These are phyloP conservation scores for Cerastis rubricosa DNA, from an alignment of 2,888 invertebrate genomes.

Conservation along the genomic window DNA sequence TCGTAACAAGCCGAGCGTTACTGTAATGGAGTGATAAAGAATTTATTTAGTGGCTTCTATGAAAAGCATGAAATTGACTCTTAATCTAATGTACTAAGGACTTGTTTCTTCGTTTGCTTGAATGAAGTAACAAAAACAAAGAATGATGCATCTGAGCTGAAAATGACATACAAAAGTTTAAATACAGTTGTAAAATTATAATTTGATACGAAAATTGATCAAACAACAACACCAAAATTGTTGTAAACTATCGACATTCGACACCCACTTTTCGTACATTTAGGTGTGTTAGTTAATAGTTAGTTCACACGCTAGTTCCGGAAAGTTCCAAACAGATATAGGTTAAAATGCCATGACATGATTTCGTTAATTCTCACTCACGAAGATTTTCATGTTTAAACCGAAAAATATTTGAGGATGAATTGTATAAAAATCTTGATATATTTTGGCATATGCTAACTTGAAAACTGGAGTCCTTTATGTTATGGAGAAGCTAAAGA, in stretches of 20 bases:
- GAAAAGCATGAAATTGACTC: too few relatives aligned
- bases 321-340: constrained; percentile 43
- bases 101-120: too few relatives aligned
- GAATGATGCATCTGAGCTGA: neutral
- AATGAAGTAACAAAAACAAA: neutral
- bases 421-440: neutral
- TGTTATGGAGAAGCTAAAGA: constrained; percentile 13
- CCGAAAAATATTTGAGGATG: neutral
- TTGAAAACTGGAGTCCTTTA: constrained; percentile 19
- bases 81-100: too few relatives aligned
- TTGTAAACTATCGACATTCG: constrained; percentile 8
- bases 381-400: constrained; percentile 1
- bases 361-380: constrained; percentile 24
- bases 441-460: constrained; percentile 25
- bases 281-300: constrained; percentile 39
- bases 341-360: constrained; percentile 50
- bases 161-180: neutral
- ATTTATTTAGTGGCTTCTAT: too few relatives aligned
- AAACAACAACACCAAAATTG: constrained; percentile 8
- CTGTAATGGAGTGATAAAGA: constrained; percentile 40
- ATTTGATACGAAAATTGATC: neutral
- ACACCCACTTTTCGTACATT: constrained; percentile 30
- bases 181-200: neutral
- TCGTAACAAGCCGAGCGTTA: constrained; percentile 9
- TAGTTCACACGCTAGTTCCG: constrained; percentile 48